A percentile compares a stretch with the other conserved stretches of the same genome.
Conservation (phyloP, 2,113 vertebrate genomes). For the Ictalurus furcatus region DNA sequence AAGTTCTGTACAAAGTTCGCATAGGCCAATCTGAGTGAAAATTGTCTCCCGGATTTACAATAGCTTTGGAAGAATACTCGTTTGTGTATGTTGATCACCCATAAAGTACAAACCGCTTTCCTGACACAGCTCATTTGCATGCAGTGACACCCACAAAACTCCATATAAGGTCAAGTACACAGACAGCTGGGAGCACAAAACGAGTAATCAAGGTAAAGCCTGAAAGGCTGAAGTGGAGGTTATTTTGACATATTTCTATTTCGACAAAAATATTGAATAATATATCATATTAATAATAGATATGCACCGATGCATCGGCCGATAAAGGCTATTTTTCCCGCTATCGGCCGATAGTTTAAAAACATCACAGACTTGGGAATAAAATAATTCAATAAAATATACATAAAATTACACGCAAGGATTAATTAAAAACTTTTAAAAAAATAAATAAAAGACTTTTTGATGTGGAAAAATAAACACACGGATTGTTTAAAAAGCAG, state of each 20-base stretch:
- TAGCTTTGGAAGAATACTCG: neutral
- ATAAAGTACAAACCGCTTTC: neutral
- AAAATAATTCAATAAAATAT: neutral
- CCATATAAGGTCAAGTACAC: neutral
- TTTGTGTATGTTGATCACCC: neutral
- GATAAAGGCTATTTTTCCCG: too few species aligned
- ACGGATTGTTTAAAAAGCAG: neutral
- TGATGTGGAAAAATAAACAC: neutral
- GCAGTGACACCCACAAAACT: neutral
- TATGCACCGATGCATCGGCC: too few species aligned
- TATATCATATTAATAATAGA: neutral
- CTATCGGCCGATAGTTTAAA: too few species aligned
- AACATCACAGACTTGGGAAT: neutral
- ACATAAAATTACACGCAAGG: neutral
- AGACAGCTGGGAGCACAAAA: neutral
- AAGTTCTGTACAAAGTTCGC: neutral
- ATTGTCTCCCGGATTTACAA: neutral
- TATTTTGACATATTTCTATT: neutral
- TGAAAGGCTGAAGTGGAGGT: neutral
- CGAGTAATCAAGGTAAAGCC: neutral
- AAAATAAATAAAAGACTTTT: neutral
- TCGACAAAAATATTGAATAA: neutral
- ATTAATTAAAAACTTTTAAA: neutral
- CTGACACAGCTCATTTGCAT: neutral
- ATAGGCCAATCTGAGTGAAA: neutral